Evolutionary conservation across 1,140 invertebrate genomes (phyloP), one percentile per base, ranked within the genome.

Genomic region (Arctopsyche grandis): DNA sequence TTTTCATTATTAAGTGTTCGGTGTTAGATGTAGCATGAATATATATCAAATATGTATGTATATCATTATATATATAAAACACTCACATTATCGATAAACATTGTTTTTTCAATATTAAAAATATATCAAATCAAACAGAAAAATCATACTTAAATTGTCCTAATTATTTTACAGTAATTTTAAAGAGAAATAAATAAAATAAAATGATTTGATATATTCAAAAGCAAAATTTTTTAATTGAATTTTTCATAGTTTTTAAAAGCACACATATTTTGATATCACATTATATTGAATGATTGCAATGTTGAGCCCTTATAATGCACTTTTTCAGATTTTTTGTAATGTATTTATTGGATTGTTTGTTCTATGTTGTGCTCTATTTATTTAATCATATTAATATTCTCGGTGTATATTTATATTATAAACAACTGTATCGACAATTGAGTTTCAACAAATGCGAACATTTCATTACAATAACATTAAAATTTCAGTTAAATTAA

Each of bases 21-120:
- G 58, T 76, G 74, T 76, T 76, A 76, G 74, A 76, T 76, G 74
- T 76, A 76, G 74, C 74, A 76, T 76, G 74, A 43, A 52, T 58
- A 75, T 22, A 48, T 75, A 38, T 4, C 10, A 73, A 3, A 73
- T 73, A 48, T 73, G 4, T 19, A n/a, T 66, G 5, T 66, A 52
- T 48, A 56, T 21, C 52, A 56, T 52, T 75, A 10, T 75, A 12
- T 9, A 74, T 56, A 26, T 48, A 71, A 19, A 22, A 66, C 60
- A 66, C 60, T 22, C 60, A 66, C 60, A 66, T 66, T 52, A 52
- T 66, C 60, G 60, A 66, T 22, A 66, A 19, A 26, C 21, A 66
- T 66, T 66, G 24, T 22, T 66, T 22, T 26, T 26, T 26, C 21
- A 21, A 10, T 66, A 21, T 66, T 66, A 1, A 66, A 10, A 66